Evolutionary conservation across 2,113 vertebrate genomes (phyloP), one percentile per base, ranked within the genome.

Genomic region (Lepisosteus oculatus): DNA sequence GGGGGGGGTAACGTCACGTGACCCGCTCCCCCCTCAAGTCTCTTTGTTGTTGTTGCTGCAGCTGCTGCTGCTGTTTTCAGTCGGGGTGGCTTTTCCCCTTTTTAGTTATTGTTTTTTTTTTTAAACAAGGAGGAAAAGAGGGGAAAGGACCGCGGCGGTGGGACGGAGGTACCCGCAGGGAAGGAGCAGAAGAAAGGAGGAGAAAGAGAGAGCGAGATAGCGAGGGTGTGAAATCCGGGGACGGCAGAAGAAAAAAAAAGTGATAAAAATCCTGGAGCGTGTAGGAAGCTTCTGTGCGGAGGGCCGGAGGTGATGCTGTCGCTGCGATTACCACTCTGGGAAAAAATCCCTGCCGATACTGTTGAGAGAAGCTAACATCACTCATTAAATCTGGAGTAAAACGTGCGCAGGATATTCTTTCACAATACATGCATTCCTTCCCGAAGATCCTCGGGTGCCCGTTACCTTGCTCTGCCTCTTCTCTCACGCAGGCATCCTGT

Each of bases 1-100:
- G 74, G 75, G 76, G 78, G 70, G 77, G 59, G 63, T 78, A 73
- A 68, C 41, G 68, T 82, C 86, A 88, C 85, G 85, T 88, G 86
- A 84, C 77, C 74, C 44, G 57, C 54, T 14, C 71, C 75, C 72
- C 74, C 79, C 77, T 77, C 74, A 72, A 74, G 75, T 86, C 83
- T 80, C 87, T 88, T 88, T 88, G 85, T 87, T 88, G 85, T 85
- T 81, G 70, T 72, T 55, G 73, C 73, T 65, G 55, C 61, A 15
- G 73, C 62, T 67, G 78, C 84, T 61, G 78, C 80, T 56, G 81
- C 74, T 78, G 55, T 70, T 61, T 29, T 41, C 14, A 42, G 51
- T 67, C 17, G 70, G 29, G 59, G 41, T 54, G 57, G 29, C 59
- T 42, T 59, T 57, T n/a, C 63, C 57, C 66, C 65, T 43, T 9